Conservation (phyloP, 2,113 vertebrate species). For the Poecilia latipinna region DNA sequence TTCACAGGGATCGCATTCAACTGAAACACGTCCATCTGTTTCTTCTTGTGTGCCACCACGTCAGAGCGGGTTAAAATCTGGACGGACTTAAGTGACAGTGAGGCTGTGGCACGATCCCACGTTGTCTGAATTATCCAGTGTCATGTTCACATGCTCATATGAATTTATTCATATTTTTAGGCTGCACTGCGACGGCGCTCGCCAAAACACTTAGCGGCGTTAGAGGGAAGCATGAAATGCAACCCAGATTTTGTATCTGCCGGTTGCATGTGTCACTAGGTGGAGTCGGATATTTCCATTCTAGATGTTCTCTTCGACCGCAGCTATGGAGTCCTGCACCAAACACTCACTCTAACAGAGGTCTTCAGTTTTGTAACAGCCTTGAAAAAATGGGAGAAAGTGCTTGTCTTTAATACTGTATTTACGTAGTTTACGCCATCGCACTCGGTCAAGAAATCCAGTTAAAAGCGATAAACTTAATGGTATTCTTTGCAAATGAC, state of each 20-base stretch:
- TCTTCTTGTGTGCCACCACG: conserved; percentile 67
- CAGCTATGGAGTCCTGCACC: conserved; percentile 8
- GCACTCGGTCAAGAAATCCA: neutral
- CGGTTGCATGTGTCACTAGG: conserved; percentile 25
- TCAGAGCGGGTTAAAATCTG: conserved; percentile 63
- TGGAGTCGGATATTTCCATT: conserved; percentile 43
- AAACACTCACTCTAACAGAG: conserved; percentile 7
- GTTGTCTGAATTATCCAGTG: conserved; percentile 57
- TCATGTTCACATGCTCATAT: conserved; percentile 61
- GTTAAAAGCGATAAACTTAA: no score
- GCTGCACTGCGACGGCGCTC: conserved; percentile 41
- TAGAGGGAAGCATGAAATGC: conserved; percentile 42
- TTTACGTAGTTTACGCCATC: neutral
- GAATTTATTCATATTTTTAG: conserved; percentile 51
- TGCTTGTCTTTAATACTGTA: neutral
- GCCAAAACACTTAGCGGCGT: conserved; percentile 29
- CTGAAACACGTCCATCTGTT: conserved; percentile 75
- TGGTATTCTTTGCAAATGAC: no score
- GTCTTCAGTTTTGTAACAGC: conserved; percentile 8
- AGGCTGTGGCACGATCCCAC: conserved; percentile 53
- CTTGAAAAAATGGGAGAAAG: neutral
- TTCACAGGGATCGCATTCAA: conserved; percentile 71
- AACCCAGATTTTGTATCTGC: conserved; percentile 44
- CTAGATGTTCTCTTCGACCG: conserved; percentile 25
- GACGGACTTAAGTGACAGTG: conserved; percentile 69